Percentiles rank a stretch among this genome's conserved stretches.
phyloP scores from a whole-genome alignment of 2,888 invertebrate species.

The Poecilus cupreus region DNA sequence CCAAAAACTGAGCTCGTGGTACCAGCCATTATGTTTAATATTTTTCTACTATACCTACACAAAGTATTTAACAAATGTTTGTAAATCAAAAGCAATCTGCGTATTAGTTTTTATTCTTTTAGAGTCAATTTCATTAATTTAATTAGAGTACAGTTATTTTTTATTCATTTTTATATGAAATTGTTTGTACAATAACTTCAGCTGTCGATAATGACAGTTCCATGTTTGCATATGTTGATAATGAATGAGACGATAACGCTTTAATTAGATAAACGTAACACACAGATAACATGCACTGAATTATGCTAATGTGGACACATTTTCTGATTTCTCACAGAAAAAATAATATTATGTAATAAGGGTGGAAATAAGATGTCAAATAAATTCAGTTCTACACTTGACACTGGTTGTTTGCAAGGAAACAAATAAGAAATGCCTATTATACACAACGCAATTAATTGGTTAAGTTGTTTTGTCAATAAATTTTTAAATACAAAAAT shows the following conservation, averaged over 20 bases:
- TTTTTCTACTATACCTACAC: no score
- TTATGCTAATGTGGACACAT: not conserved
- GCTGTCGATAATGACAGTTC: slow-evolving; percentile 47
- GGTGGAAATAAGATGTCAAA: not conserved
- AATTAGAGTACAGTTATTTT: not conserved
- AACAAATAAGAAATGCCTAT: no score
- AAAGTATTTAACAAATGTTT: no score
- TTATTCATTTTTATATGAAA: not conserved
- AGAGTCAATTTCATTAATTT: not conserved
- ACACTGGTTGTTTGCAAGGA: not conserved
- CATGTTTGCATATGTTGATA: slow-evolving; percentile 56
- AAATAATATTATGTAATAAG: not conserved
- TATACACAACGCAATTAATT: no score
- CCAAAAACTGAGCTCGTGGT: no score
- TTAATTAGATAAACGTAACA: slow-evolving; percentile 51
- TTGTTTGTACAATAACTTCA: slow-evolving; percentile 28
- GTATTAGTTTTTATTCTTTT: no score
- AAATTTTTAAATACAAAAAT: no score
- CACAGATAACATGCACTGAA: not conserved
- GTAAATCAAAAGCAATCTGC: no score
- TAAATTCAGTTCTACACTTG: not conserved
- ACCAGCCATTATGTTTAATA: no score
- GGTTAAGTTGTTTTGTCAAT: no score
- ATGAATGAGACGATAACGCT: slow-evolving; percentile 49
- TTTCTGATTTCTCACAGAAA: not conserved